Percentiles rank a stretch among this genome's conserved stretches.
Evolutionary conservation across 2,113 vertebrate genomes (phyloP).

Genomic region (Haemorhous mexicanus): DNA sequence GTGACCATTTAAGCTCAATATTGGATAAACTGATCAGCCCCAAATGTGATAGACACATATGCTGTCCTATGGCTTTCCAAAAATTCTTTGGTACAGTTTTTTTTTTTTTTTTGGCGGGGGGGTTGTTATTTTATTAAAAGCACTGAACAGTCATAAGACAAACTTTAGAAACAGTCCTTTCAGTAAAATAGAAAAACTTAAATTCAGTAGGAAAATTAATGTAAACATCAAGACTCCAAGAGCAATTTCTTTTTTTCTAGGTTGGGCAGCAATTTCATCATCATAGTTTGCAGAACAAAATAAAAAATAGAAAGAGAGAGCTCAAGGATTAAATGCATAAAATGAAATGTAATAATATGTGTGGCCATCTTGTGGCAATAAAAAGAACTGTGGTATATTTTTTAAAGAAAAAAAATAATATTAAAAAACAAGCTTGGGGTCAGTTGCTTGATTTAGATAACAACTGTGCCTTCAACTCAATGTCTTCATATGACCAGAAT

Average conservation of each 20-base stretch:
- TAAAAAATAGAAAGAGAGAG: background rate
- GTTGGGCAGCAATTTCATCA: background rate
- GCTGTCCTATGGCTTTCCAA: background rate
- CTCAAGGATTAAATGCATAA: background rate
- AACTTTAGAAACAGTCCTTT: background rate
- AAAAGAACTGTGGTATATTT: background rate
- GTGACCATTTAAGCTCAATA: background rate
- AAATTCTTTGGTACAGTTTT: background rate
- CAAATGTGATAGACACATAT: background rate
- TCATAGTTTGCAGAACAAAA: background rate
- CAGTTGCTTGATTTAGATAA: background rate
- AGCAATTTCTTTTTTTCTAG: background rate
- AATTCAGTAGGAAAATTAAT: background rate
- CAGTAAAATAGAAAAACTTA: background rate
- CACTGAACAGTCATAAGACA: background rate
- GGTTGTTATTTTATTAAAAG: background rate
- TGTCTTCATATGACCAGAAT: background rate
- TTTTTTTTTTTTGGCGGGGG: rapidly evolving
- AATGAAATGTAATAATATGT: background rate
- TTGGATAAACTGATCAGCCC: background rate
- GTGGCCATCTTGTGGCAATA: background rate
- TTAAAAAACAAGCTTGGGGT: background rate
- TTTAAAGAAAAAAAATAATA: background rate
- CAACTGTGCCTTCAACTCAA: background rate
- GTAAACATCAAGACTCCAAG: background rate